Evolutionary conservation across 2,797 vertebrate species (phyloP), one percentile per base, ranked within the genome.

Genomic region (Synanceia verrucosa): DNA sequence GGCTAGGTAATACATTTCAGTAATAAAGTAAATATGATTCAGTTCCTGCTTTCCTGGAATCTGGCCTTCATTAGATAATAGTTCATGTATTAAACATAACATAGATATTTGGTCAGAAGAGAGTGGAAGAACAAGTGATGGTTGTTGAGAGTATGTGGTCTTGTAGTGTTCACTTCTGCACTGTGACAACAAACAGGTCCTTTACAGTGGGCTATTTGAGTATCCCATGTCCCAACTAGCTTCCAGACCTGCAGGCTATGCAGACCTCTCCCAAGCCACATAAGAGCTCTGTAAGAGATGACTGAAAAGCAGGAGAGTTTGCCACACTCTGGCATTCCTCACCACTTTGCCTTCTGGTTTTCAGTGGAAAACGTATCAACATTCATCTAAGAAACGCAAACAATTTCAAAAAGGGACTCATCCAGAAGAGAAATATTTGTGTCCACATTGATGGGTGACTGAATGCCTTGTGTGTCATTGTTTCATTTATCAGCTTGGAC

Each of bases 31-130:
- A n/a, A n/a, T n/a, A n/a, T n/a, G 76, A 79, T 89, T 87, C 68
- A 79, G 79, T 84, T 85, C 70, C 68, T 83, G 70, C 70, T 82
- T 93, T 91, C 86, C 82, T 31, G 62, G 90, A 93, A 92, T 85
- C 72, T 81, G 61, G 64, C 65, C 79, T 75, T 88, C 83, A 90
- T 89, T 88, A 81, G 78, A 79, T 89, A 90, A 91, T 83, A 83
- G 87, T 84, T 88, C 65, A 85, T 89, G 85, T 87, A 80, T 92
- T 86, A 87, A 86, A 88, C 73, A 84, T 88, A 85, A 78, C 65
- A 65, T 87, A 60, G 76, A 79, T 70, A 43, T 77, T 79, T 78
- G 51, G 47, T 66, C 46, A 33, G 48, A 69, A 28, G 28, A 68
- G 21, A 68, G 28, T 36, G 29, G 66, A 73, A 67, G 48, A 76